These are phyloP conservation scores for Ateles fusciceps DNA, from an alignment of 2,797 vertebrate species.

Conservation along the genomic window DNA sequence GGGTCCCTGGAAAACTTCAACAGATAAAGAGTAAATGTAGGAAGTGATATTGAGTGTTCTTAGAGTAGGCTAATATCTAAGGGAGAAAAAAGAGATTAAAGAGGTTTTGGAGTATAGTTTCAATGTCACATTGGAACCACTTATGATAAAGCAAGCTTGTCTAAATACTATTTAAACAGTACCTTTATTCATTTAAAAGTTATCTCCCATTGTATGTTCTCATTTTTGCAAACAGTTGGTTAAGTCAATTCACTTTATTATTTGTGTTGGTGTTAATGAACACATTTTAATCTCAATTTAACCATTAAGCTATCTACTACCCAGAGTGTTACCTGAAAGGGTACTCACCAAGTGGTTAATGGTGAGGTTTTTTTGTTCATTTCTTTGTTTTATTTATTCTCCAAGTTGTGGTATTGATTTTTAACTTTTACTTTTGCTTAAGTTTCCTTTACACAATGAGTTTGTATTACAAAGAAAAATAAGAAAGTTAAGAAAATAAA, in stretches of 20 bases:
- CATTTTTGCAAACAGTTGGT: neutral
- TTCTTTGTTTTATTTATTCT: neutral
- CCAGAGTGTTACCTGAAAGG: neutral
- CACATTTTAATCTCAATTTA: neutral
- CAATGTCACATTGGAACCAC: neutral
- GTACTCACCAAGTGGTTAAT: neutral
- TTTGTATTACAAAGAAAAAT: neutral
- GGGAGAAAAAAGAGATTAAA: neutral
- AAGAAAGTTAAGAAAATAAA: neutral
- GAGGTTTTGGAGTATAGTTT: neutral
- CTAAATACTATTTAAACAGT: neutral
- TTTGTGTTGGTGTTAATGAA: neutral
- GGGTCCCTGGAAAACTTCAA: slow-evolving; percentile 36
- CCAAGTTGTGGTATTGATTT: neutral
- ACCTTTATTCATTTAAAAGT: neutral
- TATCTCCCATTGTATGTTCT: neutral
- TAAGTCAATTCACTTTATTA: neutral
- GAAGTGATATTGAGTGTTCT: neutral
- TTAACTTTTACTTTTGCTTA: neutral
- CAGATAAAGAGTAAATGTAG: slow-evolving; percentile 41
- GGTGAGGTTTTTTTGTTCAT: neutral
- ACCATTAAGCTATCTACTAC: neutral
- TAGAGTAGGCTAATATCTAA: neutral
- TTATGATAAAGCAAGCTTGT: neutral
- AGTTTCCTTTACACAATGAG: neutral